Base-by-base conservation (phyloP, 2,888 invertebrate genomes). In the Lasioglossum villosulum region DNA sequence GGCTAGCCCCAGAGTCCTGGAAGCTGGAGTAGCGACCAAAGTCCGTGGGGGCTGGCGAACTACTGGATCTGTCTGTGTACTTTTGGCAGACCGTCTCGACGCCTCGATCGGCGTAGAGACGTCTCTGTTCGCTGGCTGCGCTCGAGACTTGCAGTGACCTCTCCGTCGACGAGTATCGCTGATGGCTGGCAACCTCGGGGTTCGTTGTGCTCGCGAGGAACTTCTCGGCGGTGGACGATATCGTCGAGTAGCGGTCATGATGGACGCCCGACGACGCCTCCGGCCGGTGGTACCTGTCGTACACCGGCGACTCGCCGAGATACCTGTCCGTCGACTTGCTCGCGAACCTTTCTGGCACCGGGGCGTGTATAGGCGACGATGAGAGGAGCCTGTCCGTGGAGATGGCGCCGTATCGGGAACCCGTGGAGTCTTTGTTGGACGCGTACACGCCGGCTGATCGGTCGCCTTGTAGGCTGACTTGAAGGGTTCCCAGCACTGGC, bases 301-400 rank as follows among this genome's bases (percentile, higher is more conserved):
- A 92, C 27, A 86, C 88, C 19, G 92, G 92, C 48, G 91, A 93
- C 12, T 91, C 92, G 30, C 83, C 90, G 87, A 89, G 89, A 76
- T 91, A 93, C 73, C 92, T 87, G 45, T 93, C 93, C 48, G 70
- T 86, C 81, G 88, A 86, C 37, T 92, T 93, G 37, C 89, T 83
- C 19, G 93, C 92, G 87, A 94, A 95, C 87, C 93, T 93, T 72
- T 95, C 95, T 19, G 95, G 94, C 16, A 93, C 94, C 12, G 94
- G 93, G 14, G 94, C 93, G 83, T 94, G 94, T 66, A 94, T 93
- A 75, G 95, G 95, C 66, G 95, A 95, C 4, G 94, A 92, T 4
- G 94, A 92, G 12, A 94, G 88, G 70, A 95, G 84, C 78, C 93
- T 88, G 42, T 95, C 95, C 30, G 93, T 90, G 10, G 94, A 93